Percentiles rank a stretch among this genome's conserved stretches.
Evolutionary conservation across 2,888 invertebrate species (phyloP).

Genomic region (Andrena minutula): DNA sequence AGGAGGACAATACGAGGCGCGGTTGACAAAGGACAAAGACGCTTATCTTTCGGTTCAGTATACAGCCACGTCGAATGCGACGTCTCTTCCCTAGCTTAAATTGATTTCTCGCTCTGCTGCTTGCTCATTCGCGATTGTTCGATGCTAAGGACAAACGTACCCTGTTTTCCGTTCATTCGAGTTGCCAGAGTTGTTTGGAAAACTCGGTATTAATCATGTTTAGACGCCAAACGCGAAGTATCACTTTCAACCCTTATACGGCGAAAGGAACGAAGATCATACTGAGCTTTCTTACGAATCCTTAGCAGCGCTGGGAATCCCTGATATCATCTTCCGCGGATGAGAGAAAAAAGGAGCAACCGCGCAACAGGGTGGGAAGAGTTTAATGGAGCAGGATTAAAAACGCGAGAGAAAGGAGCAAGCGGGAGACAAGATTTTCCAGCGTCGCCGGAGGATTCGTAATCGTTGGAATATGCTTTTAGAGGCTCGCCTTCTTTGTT

Average conservation of each 20-base stretch:
- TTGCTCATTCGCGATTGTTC: conserved; percentile 18
- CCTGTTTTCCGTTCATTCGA: not conserved
- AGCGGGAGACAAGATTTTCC: conserved; percentile 26
- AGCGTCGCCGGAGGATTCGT: conserved; percentile 52
- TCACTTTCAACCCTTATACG: not conserved
- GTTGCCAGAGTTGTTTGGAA: not conserved
- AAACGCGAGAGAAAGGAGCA: conserved; percentile 1
- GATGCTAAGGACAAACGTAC: conserved; percentile 4
- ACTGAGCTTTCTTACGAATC: not conserved
- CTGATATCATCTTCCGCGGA: not conserved
- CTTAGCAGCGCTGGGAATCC: not conserved
- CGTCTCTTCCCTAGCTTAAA: conserved; percentile 28
- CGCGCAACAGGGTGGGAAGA: not conserved
- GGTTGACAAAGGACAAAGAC: conserved; percentile 59
- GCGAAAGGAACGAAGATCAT: too few species aligned
- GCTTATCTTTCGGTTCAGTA: conserved; percentile 62
- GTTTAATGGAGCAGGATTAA: conserved; percentile 22
- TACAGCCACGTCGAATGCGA: conserved; percentile 36
- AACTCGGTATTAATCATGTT: conserved; percentile 11
- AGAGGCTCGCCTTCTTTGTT: conserved; percentile 64
- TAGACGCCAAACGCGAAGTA: not conserved
- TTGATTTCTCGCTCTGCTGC: conserved; percentile 51
- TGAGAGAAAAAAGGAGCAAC: conserved; percentile 10
- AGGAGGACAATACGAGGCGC: conserved; percentile 55
- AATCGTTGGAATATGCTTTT: conserved; percentile 71